Conservation (phyloP, 2,888 invertebrate species). For the Caenorhabditis doughertyi region DNA sequence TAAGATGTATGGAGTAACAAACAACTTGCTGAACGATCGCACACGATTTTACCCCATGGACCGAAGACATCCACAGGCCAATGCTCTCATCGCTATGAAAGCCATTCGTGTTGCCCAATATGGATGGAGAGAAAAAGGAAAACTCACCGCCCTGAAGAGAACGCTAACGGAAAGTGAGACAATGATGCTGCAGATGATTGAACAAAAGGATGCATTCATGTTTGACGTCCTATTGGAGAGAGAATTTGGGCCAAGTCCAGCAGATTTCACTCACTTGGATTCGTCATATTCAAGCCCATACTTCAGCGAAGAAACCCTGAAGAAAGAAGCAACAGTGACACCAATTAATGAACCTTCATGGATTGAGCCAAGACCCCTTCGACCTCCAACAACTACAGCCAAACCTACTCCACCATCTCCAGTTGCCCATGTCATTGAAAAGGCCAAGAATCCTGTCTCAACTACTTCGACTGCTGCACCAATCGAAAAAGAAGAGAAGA, state of each 20-base stretch:
- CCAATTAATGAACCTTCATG: background rate
- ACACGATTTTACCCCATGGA: background rate
- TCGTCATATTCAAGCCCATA: too few relatives aligned
- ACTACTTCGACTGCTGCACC: too few relatives aligned
- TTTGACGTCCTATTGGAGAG: background rate
- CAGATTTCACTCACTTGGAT: background rate
- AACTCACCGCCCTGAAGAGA: background rate
- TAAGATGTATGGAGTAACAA: background rate
- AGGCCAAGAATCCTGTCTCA: background rate
- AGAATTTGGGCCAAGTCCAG: background rate
- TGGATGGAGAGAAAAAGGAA: background rate
- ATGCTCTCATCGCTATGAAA: background rate
- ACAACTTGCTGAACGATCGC: background rate
- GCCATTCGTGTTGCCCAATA: constrained; percentile 1
- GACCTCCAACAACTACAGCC: background rate
- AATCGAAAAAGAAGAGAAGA: background rate
- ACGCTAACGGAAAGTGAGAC: background rate
- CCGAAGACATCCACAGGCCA: background rate
- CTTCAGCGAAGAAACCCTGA: background rate
- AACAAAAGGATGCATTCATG: background rate
- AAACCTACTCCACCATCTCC: background rate
- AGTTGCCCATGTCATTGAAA: too few relatives aligned
- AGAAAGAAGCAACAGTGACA: background rate
- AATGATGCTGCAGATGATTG: background rate
- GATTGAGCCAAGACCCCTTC: background rate